Conservation (phyloP, 2,888 invertebrate species). For the Dioctria rufipes region DNA sequence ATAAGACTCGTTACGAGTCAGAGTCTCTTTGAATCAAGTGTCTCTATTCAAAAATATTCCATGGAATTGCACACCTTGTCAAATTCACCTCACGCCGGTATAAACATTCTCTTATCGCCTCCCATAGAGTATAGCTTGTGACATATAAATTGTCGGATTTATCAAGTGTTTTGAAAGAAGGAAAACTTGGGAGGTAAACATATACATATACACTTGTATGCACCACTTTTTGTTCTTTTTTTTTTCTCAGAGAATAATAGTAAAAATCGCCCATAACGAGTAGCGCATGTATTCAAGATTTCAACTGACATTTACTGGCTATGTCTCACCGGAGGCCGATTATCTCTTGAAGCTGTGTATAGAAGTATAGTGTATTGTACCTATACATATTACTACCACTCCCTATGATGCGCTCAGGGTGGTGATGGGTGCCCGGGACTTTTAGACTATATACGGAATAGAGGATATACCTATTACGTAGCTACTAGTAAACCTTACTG, state of each 20-base stretch:
- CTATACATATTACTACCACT: too few species aligned
- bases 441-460: too few species aligned
- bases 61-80: neutral
- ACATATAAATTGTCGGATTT: constrained; percentile 45
- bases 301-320: constrained; percentile 42
- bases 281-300: constrained; percentile 42
- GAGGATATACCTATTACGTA: too few species aligned
- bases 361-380: neutral
- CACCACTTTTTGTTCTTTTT: neutral
- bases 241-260: constrained; percentile 22
- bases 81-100: neutral
- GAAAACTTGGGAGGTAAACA: neutral
- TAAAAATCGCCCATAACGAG: constrained; percentile 45
- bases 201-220: constrained; percentile 32
- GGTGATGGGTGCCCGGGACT: too few species aligned
- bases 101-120: constrained; percentile 19
- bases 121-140: constrained; percentile 10
- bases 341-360: constrained; percentile 12
- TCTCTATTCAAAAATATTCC: neutral
- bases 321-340: constrained; percentile 50
- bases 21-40: too few species aligned
- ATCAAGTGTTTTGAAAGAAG: constrained; percentile 34
- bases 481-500: too few species aligned
- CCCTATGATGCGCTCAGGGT: too few species aligned
- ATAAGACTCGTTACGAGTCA: too few species aligned